These are phyloP conservation scores for Siphamia tubifer DNA, from an alignment of 2,113 vertebrate genomes.

Conservation along the genomic window DNA sequence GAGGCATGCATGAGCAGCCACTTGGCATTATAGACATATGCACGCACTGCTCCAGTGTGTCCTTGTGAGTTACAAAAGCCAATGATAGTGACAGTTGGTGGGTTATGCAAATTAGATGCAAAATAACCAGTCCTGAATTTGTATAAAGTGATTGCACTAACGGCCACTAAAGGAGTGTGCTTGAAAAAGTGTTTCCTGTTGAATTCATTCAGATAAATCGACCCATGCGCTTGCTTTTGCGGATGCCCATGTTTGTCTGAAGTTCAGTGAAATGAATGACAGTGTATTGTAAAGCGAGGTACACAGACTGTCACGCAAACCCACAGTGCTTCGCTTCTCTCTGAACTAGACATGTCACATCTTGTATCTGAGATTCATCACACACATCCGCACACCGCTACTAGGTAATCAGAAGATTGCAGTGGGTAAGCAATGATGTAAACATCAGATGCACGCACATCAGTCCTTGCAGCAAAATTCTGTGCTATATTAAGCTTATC, in stretches of 20 bases:
- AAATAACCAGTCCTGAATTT: conserved; percentile 63
- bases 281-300: conserved; percentile 18
- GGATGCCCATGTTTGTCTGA: not conserved
- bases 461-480: not conserved
- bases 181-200: conserved; percentile 37
- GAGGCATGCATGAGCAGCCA: not conserved
- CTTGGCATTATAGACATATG: not conserved
- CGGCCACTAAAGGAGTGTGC: conserved; percentile 52
- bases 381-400: not conserved
- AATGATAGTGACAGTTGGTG: conserved; percentile 72
- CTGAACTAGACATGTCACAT: conserved; percentile 49
- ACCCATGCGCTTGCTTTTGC: conserved; percentile 15
- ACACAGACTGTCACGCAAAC: conserved; percentile 53
- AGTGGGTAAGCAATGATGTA: conserved; percentile 18
- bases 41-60: conserved; percentile 28
- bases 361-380: conserved; percentile 43
- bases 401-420: conserved; percentile 28
- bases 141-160: conserved; percentile 68
- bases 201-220: conserved; percentile 35
- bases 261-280: conserved; percentile 30
- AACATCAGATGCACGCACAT: conserved; percentile 9
- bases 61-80: conserved; percentile 50
- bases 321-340: conserved; percentile 23
- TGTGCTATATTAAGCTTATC: not conserved
- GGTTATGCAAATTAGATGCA: conserved; percentile 74